A percentile compares a stretch with the other conserved stretches of the same genome.
Evolutionary conservation across 1,140 invertebrate species (phyloP).

Genomic region (Aphelenchoides fujianensis): DNA sequence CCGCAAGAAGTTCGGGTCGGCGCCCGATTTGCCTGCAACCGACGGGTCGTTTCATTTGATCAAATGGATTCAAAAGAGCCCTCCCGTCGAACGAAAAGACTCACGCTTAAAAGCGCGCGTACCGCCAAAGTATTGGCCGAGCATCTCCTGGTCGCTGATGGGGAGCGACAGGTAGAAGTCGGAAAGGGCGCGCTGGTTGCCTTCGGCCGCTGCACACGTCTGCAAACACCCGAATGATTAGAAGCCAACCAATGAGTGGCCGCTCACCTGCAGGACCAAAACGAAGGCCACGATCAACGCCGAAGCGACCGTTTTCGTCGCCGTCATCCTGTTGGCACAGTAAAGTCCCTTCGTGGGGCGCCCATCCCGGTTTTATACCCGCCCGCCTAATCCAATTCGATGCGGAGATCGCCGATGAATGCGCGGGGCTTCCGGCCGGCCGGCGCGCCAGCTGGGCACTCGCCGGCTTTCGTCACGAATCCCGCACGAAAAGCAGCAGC

Average conservation of each 20-base stretch:
- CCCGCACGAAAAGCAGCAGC: too few species aligned
- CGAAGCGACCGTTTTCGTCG: not conserved
- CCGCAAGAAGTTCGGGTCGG: constrained; percentile 50
- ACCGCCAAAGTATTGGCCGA: not conserved
- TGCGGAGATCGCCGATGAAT: too few species aligned
- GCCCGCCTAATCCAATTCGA: too few species aligned
- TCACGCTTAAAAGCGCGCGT: not conserved
- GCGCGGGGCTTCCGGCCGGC: too few species aligned
- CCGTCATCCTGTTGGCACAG: constrained; percentile 1
- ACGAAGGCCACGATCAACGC: not conserved
- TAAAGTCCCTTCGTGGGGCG: not conserved
- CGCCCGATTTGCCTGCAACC: not conserved
- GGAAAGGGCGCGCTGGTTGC: not conserved
- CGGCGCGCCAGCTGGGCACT: too few species aligned
- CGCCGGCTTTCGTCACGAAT: too few species aligned
- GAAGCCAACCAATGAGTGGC: too few species aligned
- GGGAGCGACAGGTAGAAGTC: not conserved
- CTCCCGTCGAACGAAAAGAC: not conserved
- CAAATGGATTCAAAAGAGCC: not conserved
- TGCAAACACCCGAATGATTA: not conserved
- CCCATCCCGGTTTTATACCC: not conserved
- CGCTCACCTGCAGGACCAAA: not conserved
- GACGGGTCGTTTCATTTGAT: not conserved
- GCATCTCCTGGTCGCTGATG: not conserved
- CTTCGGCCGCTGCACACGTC: not conserved